Conservation (phyloP, 2,888 invertebrate species). For the Caenorhabditis becei region DNA sequence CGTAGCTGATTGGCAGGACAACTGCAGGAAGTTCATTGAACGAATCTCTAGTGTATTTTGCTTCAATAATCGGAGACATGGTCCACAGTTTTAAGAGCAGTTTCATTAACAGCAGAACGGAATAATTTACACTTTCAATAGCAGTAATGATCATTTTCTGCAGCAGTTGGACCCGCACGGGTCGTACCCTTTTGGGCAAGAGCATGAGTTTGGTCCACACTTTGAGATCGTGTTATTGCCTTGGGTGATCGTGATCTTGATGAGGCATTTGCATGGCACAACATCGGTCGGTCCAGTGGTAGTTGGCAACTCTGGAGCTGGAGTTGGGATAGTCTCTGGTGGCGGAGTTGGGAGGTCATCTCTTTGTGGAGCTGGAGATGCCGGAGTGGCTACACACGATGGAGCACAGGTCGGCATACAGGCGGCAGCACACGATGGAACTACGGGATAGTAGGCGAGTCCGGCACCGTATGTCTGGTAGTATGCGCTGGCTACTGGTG, state of each 20-base stretch:
- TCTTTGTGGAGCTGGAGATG: constrained; percentile 21
- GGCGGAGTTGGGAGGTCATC: constrained; percentile 64
- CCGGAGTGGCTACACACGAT: constrained; percentile 21
- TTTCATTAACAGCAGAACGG: constrained; percentile 6
- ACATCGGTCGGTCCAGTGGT: constrained; percentile 30
- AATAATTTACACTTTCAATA: constrained; percentile 20
- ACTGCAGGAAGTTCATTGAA: no score
- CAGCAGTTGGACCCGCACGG: constrained; percentile 58
- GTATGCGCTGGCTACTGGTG: background rate
- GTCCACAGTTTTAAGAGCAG: no score
- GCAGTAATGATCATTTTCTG: constrained; percentile 11
- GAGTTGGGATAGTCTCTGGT: constrained; percentile 49
- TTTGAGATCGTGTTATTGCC: constrained; percentile 32
- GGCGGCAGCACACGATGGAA: constrained; percentile 25
- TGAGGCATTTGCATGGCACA: constrained; percentile 54
- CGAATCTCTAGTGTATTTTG: no score
- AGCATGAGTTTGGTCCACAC: constrained; percentile 49
- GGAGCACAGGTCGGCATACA: constrained; percentile 61
- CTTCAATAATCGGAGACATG: no score
- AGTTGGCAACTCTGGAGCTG: constrained; percentile 27
- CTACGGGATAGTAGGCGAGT: constrained; percentile 15
- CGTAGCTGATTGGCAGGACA: no score
- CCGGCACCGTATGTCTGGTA: constrained; percentile 28
- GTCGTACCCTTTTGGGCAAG: constrained; percentile 48
- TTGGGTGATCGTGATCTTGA: constrained; percentile 61